Percentiles rank a stretch among this genome's conserved stretches.
Conservation (phyloP, 2,797 vertebrate genomes). For the Manis crassicaudata region DNA sequence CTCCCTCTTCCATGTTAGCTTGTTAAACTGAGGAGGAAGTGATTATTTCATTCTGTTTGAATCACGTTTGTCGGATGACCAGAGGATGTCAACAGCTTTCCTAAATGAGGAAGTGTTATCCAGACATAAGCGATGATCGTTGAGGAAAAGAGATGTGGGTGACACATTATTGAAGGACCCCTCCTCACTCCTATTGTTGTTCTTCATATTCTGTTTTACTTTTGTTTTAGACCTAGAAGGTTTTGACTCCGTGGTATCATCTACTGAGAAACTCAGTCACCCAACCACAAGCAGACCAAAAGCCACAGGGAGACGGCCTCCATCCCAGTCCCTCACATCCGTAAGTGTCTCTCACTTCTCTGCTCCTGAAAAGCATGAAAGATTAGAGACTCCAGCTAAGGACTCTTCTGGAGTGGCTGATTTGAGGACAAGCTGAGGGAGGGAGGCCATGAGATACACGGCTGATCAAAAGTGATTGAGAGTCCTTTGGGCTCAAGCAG, state of each 20-base stretch:
- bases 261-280: constrained; percentile 96
- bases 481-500: background rate
- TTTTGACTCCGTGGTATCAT: constrained; percentile 93
- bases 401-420: background rate
- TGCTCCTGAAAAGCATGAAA: background rate
- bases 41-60: background rate
- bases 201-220: constrained; percentile 74
- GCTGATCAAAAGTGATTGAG: constrained; percentile 5
- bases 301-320: constrained; percentile 95
- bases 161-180: background rate
- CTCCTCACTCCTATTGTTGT: background rate
- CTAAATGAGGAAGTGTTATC: background rate
- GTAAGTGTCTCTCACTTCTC: constrained; percentile 87
- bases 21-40: constrained; percentile 30
- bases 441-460: background rate
- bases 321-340: constrained; percentile 94
- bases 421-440: background rate
- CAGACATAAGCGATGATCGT: background rate
- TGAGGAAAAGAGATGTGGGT: constrained; percentile 15
- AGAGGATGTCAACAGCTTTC: constrained; percentile 36
- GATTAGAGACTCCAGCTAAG: background rate
- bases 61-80: constrained; percentile 40
- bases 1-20: constrained; percentile 5
- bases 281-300: constrained; percentile 95
- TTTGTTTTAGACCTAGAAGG: constrained; percentile 94